Evolutionary conservation across 1,140 invertebrate genomes (phyloP).

Genomic region (Eufriesea mexicana): DNA sequence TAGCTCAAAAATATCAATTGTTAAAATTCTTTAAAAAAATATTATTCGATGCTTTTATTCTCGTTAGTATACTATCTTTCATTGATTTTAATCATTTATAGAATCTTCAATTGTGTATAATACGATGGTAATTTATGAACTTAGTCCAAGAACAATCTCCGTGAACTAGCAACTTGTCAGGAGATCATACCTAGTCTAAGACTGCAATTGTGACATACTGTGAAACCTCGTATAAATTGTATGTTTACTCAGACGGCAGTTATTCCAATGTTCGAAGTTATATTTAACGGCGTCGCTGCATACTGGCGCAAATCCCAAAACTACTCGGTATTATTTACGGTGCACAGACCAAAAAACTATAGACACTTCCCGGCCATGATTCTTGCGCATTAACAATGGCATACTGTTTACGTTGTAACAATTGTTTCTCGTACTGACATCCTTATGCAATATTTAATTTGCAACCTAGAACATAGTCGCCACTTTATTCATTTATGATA

Average conservation of each 20-base stretch:
- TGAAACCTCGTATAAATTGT: slow-evolving; percentile 49
- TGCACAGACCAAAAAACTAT: slow-evolving; percentile 12
- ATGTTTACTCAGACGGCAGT: slow-evolving; percentile 56
- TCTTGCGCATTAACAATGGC: slow-evolving; percentile 20
- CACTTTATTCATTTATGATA: neutral
- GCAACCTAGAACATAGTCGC: too few species aligned
- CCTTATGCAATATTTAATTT: neutral
- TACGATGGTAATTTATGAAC: neutral
- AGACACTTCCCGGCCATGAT: neutral
- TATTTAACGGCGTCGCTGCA: slow-evolving; percentile 70
- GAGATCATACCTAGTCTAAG: neutral
- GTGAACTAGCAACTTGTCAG: neutral
- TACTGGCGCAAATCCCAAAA: slow-evolving; percentile 70
- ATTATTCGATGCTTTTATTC: too few species aligned
- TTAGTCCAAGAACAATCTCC: neutral
- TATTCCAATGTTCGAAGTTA: slow-evolving; percentile 62
- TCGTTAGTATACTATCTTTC: too few species aligned
- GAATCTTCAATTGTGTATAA: neutral
- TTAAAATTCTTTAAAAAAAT: too few species aligned
- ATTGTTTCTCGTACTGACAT: neutral
- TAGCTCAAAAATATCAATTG: too few species aligned
- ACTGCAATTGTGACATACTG: slow-evolving; percentile 24
- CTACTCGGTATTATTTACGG: slow-evolving; percentile 65
- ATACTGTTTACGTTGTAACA: slow-evolving; percentile 18
- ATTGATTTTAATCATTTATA: neutral